Evolutionary conservation across 2,888 invertebrate genomes (phyloP).

Genomic region (Cephus rjabovi): DNA sequence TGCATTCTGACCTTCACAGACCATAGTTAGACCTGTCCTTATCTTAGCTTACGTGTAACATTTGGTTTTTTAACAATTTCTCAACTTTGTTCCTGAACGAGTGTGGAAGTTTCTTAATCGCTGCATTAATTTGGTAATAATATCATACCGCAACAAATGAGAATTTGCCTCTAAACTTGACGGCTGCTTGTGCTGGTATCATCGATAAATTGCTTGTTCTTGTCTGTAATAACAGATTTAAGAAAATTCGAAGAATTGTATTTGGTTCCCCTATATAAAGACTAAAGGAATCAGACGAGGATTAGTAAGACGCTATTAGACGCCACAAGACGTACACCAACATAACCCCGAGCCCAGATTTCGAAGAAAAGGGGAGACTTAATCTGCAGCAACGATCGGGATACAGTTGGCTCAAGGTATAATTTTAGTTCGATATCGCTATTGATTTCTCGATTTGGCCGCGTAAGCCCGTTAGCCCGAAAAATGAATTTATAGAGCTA

Average conservation of each 20-base stretch:
- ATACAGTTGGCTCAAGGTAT: background rate
- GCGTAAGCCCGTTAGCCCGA: background rate
- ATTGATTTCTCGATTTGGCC: background rate
- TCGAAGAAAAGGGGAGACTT: background rate
- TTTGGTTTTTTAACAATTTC: too few relatives aligned
- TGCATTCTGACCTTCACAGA: too few relatives aligned
- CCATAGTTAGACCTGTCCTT: too few relatives aligned
- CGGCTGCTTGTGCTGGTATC: too few relatives aligned
- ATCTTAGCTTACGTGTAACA: too few relatives aligned
- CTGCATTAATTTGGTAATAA: too few relatives aligned
- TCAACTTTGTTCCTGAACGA: too few relatives aligned
- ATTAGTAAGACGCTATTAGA: background rate
- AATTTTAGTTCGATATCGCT: background rate
- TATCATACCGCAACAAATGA: too few relatives aligned
- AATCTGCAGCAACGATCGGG: background rate
- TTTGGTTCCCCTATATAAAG: background rate
- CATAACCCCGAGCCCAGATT: background rate
- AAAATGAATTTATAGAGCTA: slow-evolving; percentile 12
- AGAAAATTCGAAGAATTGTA: background rate
- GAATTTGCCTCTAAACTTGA: too few relatives aligned
- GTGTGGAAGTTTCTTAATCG: too few relatives aligned
- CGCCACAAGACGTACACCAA: background rate
- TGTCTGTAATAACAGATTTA: too few relatives aligned
- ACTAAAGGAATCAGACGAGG: background rate
- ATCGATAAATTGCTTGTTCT: too few relatives aligned